phyloP scores from a whole-genome alignment of 2,888 invertebrate genomes.

The Epinotia ramella region DNA sequence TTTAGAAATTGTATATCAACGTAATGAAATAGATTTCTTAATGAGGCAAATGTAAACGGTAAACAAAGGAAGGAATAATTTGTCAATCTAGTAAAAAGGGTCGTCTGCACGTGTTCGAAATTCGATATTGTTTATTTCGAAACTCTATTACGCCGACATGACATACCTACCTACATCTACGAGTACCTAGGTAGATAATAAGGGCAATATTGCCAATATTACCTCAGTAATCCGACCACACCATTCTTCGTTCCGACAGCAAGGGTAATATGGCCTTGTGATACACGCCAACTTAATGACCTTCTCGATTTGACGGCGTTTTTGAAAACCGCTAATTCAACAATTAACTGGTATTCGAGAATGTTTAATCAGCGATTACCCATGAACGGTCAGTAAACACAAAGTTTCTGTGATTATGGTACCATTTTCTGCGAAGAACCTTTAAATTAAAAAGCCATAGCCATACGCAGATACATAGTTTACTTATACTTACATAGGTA shows the following conservation, averaged over 20 bases:
- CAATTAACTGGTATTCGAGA: constrained; percentile 11
- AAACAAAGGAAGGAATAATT: neutral
- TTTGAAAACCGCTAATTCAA: constrained; percentile 3
- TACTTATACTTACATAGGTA: no score
- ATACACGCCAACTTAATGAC: neutral
- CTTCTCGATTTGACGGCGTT: neutral
- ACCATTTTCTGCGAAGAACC: no score
- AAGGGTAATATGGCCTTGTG: neutral
- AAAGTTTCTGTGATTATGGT: no score
- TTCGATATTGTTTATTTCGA: constrained; percentile 27
- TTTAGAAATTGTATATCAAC: neutral
- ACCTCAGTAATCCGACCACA: neutral
- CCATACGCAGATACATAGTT: no score
- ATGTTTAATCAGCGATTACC: constrained; percentile 9
- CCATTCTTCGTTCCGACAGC: neutral
- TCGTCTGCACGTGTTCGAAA: neutral
- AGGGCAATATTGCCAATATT: neutral
- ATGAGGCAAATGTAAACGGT: neutral
- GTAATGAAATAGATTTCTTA: neutral
- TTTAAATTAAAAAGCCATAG: no score
- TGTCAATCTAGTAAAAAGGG: neutral
- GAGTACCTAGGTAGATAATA: neutral
- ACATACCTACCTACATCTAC: neutral
- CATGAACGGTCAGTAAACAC: no score
- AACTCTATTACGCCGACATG: constrained; percentile 14